Evolutionary conservation across 2,113 vertebrate genomes (phyloP), one percentile per base, ranked within the genome.

Genomic region (Cepphus grylle): DNA sequence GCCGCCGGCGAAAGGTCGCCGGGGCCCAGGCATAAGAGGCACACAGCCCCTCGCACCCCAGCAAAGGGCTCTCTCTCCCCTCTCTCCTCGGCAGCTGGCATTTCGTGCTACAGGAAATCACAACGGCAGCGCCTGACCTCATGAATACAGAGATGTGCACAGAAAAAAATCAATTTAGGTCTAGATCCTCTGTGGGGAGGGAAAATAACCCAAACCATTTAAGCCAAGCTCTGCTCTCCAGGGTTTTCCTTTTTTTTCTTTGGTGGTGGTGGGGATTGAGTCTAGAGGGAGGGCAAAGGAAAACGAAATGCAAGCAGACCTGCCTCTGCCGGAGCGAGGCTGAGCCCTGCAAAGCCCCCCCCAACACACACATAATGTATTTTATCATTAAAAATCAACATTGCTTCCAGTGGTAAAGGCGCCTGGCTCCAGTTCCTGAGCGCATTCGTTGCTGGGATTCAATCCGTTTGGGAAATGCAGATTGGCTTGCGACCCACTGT

Each of bases 401-500:
- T 93, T 36, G 96, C 91, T 96, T 94, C 74, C 69, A 90, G 95
- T 78, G 97, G 97, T 97, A 81, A 55, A 90, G 94, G 93, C 96
- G 83, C 96, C 83, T 83, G 94, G 88, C 94, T 88, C 66, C 93
- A 53, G 74, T 45, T 96, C 69, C 94, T 62, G 79, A 95, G 86
- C 84, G 73, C 97, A 87, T 98, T 96, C 97, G 97, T 95, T 96
- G 94, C 97, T 78, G 96, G 96, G 95, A 97, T 96, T 97, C 95
- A 98, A 62, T 94, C 92, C 97, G 81, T 94, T 92, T 94, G 96
- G 98, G 96, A 96, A 91, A 97, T 96, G 96, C 96, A 97, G 97
- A 97, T 94, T 76, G 96, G 86, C 96, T 93, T 88, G 96, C 94
- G 66, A 96, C 96, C 97, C 90, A 49, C 97, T 91, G 95, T 94